Evolutionary conservation across 2,888 invertebrate species (phyloP).

Genomic region (Caenorhabditis imperialis): DNA sequence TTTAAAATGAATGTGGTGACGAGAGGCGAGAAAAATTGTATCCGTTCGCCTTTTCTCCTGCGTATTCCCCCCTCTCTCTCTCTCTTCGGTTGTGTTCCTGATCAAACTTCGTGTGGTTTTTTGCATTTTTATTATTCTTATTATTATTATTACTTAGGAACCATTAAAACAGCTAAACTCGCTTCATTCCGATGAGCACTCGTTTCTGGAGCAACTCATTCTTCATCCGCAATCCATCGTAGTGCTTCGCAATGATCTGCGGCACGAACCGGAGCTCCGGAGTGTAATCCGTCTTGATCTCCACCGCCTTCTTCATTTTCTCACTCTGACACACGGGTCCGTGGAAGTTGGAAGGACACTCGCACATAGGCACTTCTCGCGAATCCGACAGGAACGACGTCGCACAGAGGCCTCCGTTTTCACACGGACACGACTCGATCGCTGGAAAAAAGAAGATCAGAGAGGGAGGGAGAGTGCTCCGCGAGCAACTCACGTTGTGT

Average conservation of each 20-base stretch:
- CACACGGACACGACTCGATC: neutral
- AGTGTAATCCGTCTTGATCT: neutral
- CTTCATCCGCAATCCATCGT: neutral
- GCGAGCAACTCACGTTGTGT: neutral
- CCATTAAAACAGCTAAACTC: no score
- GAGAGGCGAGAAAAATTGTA: neutral
- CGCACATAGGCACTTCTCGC: slow-evolving; percentile 1
- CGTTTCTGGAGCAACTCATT: slow-evolving; percentile 5
- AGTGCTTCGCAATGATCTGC: slow-evolving; percentile 8
- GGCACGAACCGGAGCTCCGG: slow-evolving; percentile 9
- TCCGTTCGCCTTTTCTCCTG: neutral
- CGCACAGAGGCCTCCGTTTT: slow-evolving; percentile 1
- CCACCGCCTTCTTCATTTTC: neutral
- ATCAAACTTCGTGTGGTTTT: slow-evolving; percentile 2
- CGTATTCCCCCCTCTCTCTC: neutral
- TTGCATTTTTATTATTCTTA: no score
- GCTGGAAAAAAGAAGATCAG: neutral
- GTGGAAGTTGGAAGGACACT: slow-evolving; percentile 1
- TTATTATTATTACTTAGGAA: no score
- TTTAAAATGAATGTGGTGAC: no score
- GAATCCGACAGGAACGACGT: neutral
- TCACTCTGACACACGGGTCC: neutral
- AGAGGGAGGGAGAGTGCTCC: neutral
- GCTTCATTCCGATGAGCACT: no score
- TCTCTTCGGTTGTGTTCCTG: neutral